Evolutionary conservation across 2,888 invertebrate species (phyloP), one percentile per base, ranked within the genome.

Genomic region (Candidula unifasciata): DNA sequence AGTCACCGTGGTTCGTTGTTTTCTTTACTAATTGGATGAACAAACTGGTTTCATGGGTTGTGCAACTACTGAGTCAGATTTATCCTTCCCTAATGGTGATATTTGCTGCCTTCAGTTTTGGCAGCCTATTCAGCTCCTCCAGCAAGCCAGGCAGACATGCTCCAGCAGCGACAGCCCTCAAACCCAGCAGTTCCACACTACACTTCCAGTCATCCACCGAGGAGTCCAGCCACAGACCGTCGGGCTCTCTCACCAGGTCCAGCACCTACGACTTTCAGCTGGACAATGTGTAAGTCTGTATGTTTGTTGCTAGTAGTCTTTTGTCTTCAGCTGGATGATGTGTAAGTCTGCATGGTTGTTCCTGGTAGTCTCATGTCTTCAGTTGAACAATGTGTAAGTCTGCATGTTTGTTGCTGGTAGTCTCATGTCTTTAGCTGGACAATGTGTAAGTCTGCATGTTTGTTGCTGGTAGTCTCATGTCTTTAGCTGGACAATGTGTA

Each of bases 121-220:
- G 96, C 92, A 96, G 95, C 93, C 94, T 96, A 89, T 96, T 96
- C 94, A 96, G 95, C 89, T 94, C 95, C 90, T 94, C 94, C 87
- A 91, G 92, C 91, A 92, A 92, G 73, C 92, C 92, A 44, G 44
- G 44, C 52, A 92, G 86, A 84, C 89, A 89, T 68, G 90, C 85
- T 74, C 87, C 93, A 64, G 94, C 94, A 0, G 89, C 93, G 82
- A 93, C 94, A 86, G 96, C 97, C 89, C 95, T 97, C 80, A 95
- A 96, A 74, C 96, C 96, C 93, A 96, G 96, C 86, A 96, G 96
- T 13, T 95, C 96, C 24, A 95, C 96, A 21, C 95, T 95, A 92
- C 95, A 96, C 90, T 95, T 96, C 78, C 95, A 95, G 83, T 44
- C n/a, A n/a, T 96, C 96, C 2, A 95, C 95, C 2, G 94, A 95